Base-by-base conservation (phyloP, 2,797 vertebrate genomes). In the Thunnus albacares region DNA sequence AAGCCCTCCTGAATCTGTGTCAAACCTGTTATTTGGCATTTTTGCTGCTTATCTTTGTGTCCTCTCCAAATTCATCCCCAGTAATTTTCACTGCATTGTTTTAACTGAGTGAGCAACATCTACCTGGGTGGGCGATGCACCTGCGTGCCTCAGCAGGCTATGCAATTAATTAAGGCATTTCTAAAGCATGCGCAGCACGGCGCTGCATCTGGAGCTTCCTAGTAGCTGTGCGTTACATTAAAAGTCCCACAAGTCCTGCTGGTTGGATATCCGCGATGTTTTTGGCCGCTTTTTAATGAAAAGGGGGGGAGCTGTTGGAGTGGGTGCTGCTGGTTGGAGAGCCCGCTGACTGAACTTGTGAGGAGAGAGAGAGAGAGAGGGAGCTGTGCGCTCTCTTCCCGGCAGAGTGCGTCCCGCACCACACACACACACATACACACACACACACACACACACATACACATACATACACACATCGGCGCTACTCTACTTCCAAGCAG, bases 121-220 rank as follows among this genome's bases (percentile, higher is more conserved):
- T 82, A 85, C 89, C 83, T 94, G 93, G 92, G 93, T 93, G 93
- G 92, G 30, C 89, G 53, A 26, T 47, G 74, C 88, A 91, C 84
- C 90, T 87, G 89, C 90, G 71, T 91, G 93, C 56, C 91, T 79
- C 91, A 60, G 91, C 92, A 92, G 86, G 92, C 81, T 72, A 1
- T 47, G 77, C 78, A 71, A 63, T 90, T 87, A 82, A 91, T 87
- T 45, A 79, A 85, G 69, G 78, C 80, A 58, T 85, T 81, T 79
- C 62, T 71, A 38, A 75, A 88, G 67, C 68, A 41, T 13, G 81
- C 80, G 51, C 65, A 38, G 11, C 59, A 14, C 66, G 9, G 49
- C 8, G 71, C 38, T 22, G 28, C 67, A 24, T 26, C 71, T 66
- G 77, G 45, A 70, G 69, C 35, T 57, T 87, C 83, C 71, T 58